A percentile compares a stretch with the other conserved stretches of the same genome.
Conservation (phyloP, 2,113 vertebrate genomes). For the Oxyruncus cristatus region DNA sequence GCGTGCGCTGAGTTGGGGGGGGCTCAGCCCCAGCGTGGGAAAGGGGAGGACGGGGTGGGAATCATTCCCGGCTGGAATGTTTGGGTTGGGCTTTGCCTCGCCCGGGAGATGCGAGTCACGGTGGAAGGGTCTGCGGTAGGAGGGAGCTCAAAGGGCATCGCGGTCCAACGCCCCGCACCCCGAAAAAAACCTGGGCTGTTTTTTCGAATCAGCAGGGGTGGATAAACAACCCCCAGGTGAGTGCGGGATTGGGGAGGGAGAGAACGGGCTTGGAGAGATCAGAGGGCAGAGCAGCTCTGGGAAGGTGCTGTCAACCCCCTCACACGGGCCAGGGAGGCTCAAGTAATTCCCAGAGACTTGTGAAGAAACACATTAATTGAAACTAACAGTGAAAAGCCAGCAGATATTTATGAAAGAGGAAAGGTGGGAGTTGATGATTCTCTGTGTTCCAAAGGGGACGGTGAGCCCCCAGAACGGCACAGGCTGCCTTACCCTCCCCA, state of each 20-base stretch:
- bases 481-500: neutral
- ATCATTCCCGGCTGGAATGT: neutral
- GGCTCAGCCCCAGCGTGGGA: neutral
- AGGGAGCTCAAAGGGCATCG: neutral
- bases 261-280: accelerated
- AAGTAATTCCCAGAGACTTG: neutral
- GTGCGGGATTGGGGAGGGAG: accelerated
- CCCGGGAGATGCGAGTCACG: neutral
- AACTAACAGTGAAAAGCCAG: neutral
- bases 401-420: neutral
- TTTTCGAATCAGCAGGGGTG: neutral
- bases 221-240: accelerated
- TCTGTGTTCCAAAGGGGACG: accelerated
- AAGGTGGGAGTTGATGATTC: neutral
- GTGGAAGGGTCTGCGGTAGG: neutral
- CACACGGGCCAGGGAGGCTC: neutral
- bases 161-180: too few relatives aligned
- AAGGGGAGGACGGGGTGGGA: too few relatives aligned
- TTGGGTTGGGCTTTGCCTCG: too few relatives aligned
- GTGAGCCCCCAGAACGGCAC: neutral
- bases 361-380: accelerated
- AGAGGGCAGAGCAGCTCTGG: accelerated
- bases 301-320: too few relatives aligned
- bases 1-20: accelerated
- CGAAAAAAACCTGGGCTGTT: too few relatives aligned